Evolutionary conservation across 2,113 vertebrate species (phyloP).

Genomic region (Aldabrachelys gigantea): DNA sequence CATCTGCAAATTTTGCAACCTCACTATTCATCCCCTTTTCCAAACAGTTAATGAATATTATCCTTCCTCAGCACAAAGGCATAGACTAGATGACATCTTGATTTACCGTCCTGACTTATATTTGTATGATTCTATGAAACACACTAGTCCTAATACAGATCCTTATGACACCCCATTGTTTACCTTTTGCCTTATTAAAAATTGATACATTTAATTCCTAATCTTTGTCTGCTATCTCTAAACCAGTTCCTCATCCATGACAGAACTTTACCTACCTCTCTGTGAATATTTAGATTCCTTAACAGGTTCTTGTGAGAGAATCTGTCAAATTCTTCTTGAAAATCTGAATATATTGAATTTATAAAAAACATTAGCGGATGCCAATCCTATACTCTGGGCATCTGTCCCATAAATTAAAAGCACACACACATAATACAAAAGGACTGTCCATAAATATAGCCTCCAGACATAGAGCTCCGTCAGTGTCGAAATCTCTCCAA

Average conservation of each 20-base stretch:
- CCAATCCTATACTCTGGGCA: constrained; percentile 5
- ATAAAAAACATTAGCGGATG: constrained; percentile 11
- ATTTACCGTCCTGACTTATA: background rate
- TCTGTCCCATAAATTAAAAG: constrained; percentile 39
- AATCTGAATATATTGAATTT: background rate
- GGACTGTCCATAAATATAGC: background rate
- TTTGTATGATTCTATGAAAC: background rate
- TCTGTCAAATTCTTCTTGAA: constrained; percentile 34
- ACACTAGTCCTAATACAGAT: background rate
- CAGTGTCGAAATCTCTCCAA: background rate
- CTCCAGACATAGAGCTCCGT: background rate
- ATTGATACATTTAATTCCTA: constrained; percentile 26
- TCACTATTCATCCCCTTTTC: constrained; percentile 32
- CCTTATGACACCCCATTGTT: constrained; percentile 30
- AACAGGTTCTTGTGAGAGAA: background rate
- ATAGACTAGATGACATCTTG: background rate
- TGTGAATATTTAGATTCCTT: constrained; percentile 32
- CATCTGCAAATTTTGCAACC: background rate
- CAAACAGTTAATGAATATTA: background rate
- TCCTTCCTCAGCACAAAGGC: background rate
- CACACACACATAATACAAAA: constrained; percentile 10
- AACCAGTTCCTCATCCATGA: background rate
- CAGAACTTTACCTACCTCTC: constrained; percentile 13
- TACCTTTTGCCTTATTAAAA: constrained; percentile 42
- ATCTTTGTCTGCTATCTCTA: constrained; percentile 37